phyloP scores from a whole-genome alignment of 2,113 vertebrate genomes.

The Spea bombifrons region DNA sequence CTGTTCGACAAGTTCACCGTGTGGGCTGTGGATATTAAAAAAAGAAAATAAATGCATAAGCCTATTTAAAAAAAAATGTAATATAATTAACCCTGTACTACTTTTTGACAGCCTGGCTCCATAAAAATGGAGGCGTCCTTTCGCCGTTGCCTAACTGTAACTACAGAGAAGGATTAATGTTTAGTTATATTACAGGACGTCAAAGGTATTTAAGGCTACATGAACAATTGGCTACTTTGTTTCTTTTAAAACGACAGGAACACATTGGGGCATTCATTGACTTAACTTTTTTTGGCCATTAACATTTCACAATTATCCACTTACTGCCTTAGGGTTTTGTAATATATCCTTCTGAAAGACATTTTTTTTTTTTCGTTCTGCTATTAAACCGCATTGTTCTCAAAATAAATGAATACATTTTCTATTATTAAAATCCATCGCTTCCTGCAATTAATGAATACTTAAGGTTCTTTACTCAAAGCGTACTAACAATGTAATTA shows the following conservation, averaged over 20 bases:
- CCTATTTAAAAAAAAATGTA: too few species aligned
- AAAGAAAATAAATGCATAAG: too few species aligned
- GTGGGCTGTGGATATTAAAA: too few species aligned
- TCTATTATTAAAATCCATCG: not conserved
- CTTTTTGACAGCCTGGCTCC: too few species aligned
- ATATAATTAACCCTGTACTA: too few species aligned
- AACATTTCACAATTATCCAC: conserved; percentile 10
- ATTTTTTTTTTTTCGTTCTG: not conserved
- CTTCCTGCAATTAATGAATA: conserved; percentile 18
- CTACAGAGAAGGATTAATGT: too few species aligned
- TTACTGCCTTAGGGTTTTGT: not conserved
- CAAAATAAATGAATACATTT: conserved; percentile 12
- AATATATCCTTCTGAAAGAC: conserved; percentile 1
- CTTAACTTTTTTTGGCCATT: not conserved
- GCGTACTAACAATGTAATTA: conserved; percentile 16
- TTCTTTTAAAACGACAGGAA: not conserved
- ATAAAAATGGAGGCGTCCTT: too few species aligned
- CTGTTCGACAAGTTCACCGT: too few species aligned
- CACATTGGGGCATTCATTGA: not conserved
- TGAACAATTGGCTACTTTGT: not conserved
- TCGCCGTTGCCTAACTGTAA: too few species aligned
- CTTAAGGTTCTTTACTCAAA: conserved; percentile 1
- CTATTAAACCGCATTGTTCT: not conserved
- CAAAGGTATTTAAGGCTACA: not conserved
- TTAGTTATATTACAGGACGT: not conserved